Base-by-base conservation (phyloP, 2,113 vertebrate species). In the Etheostoma cragini region DNA sequence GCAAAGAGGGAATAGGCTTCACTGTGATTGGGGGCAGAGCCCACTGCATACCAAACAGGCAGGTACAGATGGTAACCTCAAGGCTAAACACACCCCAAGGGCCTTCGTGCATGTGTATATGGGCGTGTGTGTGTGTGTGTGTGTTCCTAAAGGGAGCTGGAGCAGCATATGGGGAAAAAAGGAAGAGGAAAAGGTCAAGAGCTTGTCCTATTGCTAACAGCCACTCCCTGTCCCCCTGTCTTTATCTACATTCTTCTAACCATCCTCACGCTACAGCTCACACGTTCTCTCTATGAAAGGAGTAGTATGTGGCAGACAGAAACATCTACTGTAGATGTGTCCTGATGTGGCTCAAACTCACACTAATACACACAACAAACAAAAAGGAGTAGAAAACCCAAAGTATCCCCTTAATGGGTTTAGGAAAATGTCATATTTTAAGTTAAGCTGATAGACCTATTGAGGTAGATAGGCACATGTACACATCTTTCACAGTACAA, bases 21-120 rank as follows among this genome's bases (percentile, higher is more conserved):
- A 22, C 35, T 62, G 78, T 58, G 52, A 79, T 42, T 86, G 72
- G 68, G 77, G 77, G 81, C 65, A 81, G 75, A 91, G 66, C 77
- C 66, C 64, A 58, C 47, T 81, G 90, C 86, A 91, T 88, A 91
- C 84, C 88, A 91, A 92, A 71, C 80, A 93, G 90, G 83, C 76
- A 92, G 86, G 89, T 91, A 87, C 88, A 92, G 88, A 92, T 91
- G 91, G 90, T 69, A 82, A 91, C 89, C 82, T 89, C 77, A 83
- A 87, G 82, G 87, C 87, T 89, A 91, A 92, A 89, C 85, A 88
- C 80, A 89, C 87, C 86, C 89, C 46, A 65, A 81, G 83, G 90
- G 82, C 62, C 46, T 61, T 84, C 17, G 7, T 50, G 54, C 15
- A 54, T 69, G 66, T 66, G 46, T 64, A 72, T 71, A 45, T 74